phyloP scores from a whole-genome alignment of 2,113 vertebrate genomes.

The Vidua macroura region DNA sequence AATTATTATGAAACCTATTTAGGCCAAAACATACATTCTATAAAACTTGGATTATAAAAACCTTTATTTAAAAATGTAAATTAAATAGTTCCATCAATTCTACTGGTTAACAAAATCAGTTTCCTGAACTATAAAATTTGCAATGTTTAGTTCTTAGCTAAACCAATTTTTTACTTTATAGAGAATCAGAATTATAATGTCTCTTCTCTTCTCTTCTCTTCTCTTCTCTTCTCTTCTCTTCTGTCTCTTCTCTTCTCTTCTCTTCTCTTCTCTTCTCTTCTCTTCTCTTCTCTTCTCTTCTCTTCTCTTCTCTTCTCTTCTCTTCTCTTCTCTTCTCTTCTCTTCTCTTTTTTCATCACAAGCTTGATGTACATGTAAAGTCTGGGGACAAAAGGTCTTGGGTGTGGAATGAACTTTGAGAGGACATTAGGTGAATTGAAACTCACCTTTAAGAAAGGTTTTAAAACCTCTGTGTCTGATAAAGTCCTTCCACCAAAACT shows the following conservation, averaged over 20 bases:
- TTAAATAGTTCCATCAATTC: not conserved
- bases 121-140: not conserved
- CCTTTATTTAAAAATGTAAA: not conserved
- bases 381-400: not conserved
- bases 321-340: not conserved
- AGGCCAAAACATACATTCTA: not conserved
- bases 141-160: not conserved
- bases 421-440: not conserved
- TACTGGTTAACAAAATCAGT: not conserved
- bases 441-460: not conserved
- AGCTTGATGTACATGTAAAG: not conserved
- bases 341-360: not conserved
- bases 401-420: not conserved
- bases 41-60: not conserved
- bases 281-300: not conserved
- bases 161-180: not conserved
- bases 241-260: too few relatives aligned
- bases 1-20: not conserved
- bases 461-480: not conserved
- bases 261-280: too few relatives aligned
- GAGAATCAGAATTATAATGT: not conserved
- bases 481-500: not conserved
- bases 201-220: too few relatives aligned
- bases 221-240: too few relatives aligned
- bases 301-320: not conserved